Conservation (phyloP, 1,140 invertebrate species). For the Drosophila baimaii region DNA sequence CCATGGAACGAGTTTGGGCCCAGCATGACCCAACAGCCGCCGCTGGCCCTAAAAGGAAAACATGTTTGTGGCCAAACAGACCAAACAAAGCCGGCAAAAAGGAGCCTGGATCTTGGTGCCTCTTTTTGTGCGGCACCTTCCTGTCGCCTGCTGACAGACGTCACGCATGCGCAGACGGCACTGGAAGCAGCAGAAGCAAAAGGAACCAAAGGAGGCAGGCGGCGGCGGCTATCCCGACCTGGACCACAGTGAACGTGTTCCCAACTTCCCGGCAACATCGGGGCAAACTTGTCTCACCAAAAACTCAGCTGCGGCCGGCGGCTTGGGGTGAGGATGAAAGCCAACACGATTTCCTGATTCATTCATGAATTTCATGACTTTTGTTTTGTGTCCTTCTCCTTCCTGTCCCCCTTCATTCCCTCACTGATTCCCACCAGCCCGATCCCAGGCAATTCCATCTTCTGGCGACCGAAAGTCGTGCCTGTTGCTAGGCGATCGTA, state of each 20-base stretch:
- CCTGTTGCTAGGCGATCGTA: slow-evolving; percentile 71
- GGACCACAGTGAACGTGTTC: slow-evolving; percentile 50
- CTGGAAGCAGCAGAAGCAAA: slow-evolving; percentile 2
- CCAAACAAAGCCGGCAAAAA: slow-evolving; percentile 29
- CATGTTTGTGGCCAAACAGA: slow-evolving; percentile 65
- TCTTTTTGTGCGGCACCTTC: slow-evolving; percentile 58
- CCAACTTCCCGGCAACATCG: slow-evolving; percentile 57
- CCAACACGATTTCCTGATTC: slow-evolving; percentile 74
- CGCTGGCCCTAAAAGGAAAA: slow-evolving; percentile 66
- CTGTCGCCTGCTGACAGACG: slow-evolving; percentile 60
- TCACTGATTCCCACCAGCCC: neutral
- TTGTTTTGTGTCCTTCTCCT: slow-evolving; percentile 64
- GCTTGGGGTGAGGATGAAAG: slow-evolving; percentile 45
- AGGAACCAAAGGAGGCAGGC: neutral
- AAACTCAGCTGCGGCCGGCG: slow-evolving; percentile 17
- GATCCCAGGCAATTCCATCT: slow-evolving; percentile 17
- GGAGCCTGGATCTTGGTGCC: slow-evolving; percentile 23
- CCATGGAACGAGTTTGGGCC: slow-evolving; percentile 64
- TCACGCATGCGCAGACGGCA: slow-evolving; percentile 65
- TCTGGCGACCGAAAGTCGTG: slow-evolving; percentile 33
- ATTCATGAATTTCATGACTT: slow-evolving; percentile 79
- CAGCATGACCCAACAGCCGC: slow-evolving; percentile 54
- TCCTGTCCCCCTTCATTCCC: neutral
- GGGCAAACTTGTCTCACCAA: slow-evolving; percentile 21
- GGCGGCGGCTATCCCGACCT: slow-evolving; percentile 12